Base-by-base conservation (phyloP, 2,888 invertebrate species). In the Heliconius ismenius region DNA sequence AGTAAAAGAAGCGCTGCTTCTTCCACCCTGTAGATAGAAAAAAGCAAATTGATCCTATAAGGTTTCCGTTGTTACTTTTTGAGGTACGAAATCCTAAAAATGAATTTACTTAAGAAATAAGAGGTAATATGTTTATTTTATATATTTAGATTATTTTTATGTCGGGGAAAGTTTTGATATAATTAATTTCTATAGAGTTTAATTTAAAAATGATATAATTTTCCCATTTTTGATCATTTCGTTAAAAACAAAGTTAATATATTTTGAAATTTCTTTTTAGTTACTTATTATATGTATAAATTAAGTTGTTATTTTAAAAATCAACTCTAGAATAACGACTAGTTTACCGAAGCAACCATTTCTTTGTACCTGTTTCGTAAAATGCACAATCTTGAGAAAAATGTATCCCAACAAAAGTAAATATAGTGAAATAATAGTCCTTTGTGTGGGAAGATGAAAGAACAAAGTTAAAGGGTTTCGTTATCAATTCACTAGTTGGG, bases 391-490 rank as follows among this genome's bases (percentile, higher is more conserved):
- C 36, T 26, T 21, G 10, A 24, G 36, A 26, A 39, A 39, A 62
- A 24, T 24, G 32, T 69, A 32, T 28, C 13, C 28, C 15, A 7
- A 39, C 39, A 62, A 24, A 39, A 73, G 21, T 24, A 62, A 62
- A 62, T 69, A 70, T 58, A 26, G 26, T 60, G 6, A 73, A 39
- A 73, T 73, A 39, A 62, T 60, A 72, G 60, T 62, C 49, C 69
- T 75, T 75, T 69, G 75, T 75, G 32, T 75, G 11, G 54, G 63
- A 75, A 70, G 43, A 64, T 70, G n/a, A 70, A 64, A 70, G 63
- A 64, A 70, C 54, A 64, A 70, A 70, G 39, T 62, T 75, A 60
- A 65, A 67, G 68, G 43, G 75, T 64, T 70, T 70, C 64, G 24
- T 70, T 75, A 54, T 70, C 28, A 63, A 67, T 24, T 67, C 39